Evolutionary conservation across 2,888 invertebrate species (phyloP), one percentile per base, ranked within the genome.

Genomic region (Eurois occulta): DNA sequence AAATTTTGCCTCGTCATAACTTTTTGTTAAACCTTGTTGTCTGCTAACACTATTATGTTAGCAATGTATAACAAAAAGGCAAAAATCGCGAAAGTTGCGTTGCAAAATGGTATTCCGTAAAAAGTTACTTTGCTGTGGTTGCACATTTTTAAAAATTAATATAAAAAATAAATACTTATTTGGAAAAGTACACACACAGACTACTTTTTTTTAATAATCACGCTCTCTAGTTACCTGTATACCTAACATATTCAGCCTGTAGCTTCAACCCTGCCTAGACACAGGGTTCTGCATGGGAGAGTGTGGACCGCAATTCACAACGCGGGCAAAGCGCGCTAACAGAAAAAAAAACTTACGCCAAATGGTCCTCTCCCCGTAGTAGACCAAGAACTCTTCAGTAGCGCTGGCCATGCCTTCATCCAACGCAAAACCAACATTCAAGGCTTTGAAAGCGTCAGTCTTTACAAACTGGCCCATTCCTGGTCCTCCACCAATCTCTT

Each of bases 391-490:
- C n/a, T 97, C 97, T 0, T 98, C 97, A 8, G 94, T 97, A 0
- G 97, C 96, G 88, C 97, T 98, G 0, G 98, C 98, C 83, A 98
- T 96, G 0, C 99, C 99, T 95, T 99, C 99, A 92, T 99, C 99
- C 83, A 99, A 91, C 0, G 98, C 97, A 93, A 99, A 98, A 0
- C 98, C 99, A 58, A 99, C 96, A 90, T 99, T 99, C 72, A 99
- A 94, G 0, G 97, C 95, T 88, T 97, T 97, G 94, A 98, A 99
- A 66, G 98, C 97, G 0, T 97, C 96, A 0, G 98, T 97, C 75
- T 97, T 94, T 0, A 98, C 97, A 94, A 99, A 99, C 75, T 96
- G 92, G 18, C 95, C 95, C 99, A 99, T 99, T 7, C 99, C 99
- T 8, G 97, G 94, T 0, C 91, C 91, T 0, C 99, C 99, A 0